Evolutionary conservation across 2,888 invertebrate species (phyloP), one percentile per base, ranked within the genome.

Genomic region (Opisthograptis luteolata): DNA sequence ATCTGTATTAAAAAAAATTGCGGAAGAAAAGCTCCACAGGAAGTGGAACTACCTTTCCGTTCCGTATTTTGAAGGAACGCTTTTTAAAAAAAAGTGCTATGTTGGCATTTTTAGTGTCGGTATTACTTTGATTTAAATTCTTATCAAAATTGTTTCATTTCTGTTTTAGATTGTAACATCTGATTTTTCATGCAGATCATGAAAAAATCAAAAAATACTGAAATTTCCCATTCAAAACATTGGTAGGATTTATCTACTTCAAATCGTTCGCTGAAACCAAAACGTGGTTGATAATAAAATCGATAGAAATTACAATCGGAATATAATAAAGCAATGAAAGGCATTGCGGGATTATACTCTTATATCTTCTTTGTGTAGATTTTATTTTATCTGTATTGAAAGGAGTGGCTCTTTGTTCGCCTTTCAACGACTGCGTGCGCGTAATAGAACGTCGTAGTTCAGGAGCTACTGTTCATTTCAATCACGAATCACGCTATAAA

Each of bases 381-480:
- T 67, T 62, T 60, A 62, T 69, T 67, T 62, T 60, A 64, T 72
- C 67, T 68, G 62, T 74, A 73, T 70, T 70, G 70, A 73, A 75
- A 73, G 70, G 72, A 70, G 76, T 73, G 70, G 66, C 63, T 64
- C 70, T 80, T 83, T 82, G 78, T 81, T 78, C 76, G 70, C 68
- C 55, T 52, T 58, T 60, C 56, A 68, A 75, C 66, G 68, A 66
- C 69, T 74, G 63, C 67, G 71, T 73, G 70, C 71, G 68, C 73
- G 77, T 73, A 77, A 79, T 72, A 76, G 71, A 52, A 69, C 65
- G 66, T 68, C 73, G 34, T 39, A 50, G 39, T 20, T 13, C 1
- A 15, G 6, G 1, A 39, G 50, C 20, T 15, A 20, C 7, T 15
- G 34, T 8, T 58, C 20, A 20, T 3, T 19, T 19, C 17, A 10